Percentiles rank a stretch among this genome's conserved stretches.
Conservation (phyloP, 2,797 vertebrate species). For the Neosalanx taihuensis region DNA sequence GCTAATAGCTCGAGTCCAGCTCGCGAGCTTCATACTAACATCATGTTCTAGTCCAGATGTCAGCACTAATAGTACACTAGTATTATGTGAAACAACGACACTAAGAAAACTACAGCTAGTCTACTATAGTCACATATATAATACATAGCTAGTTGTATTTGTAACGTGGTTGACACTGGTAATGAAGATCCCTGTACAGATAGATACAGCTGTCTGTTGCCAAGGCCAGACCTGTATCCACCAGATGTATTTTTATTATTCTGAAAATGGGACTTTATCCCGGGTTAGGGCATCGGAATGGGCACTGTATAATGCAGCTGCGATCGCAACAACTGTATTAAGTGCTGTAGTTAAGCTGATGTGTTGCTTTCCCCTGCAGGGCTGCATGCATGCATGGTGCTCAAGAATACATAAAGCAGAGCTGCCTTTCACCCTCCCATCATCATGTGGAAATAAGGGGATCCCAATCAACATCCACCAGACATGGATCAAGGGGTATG, state of each 20-base stretch:
- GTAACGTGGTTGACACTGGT: no score
- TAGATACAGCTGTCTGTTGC: neutral
- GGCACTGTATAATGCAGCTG: neutral
- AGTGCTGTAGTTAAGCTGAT: neutral
- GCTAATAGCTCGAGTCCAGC: neutral
- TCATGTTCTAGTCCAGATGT: neutral
- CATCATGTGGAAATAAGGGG: conserved; percentile 34
- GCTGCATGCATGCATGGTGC: conserved; percentile 4
- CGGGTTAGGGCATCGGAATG: neutral
- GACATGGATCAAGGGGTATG: neutral
- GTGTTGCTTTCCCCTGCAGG: conserved; percentile 13
- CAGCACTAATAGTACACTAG: neutral
- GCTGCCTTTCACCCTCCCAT: neutral
- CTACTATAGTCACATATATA: no score
- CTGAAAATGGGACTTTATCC: neutral
- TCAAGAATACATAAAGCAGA: neutral
- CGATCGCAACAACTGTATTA: neutral
- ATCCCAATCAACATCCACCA: neutral
- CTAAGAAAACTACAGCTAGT: no score
- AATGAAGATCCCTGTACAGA: neutral
- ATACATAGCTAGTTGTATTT: no score
- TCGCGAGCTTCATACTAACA: neutral
- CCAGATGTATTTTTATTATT: conserved; percentile 14
- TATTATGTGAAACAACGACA: neutral
- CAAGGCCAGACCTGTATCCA: conserved; percentile 25